phyloP scores from a whole-genome alignment of 92 coral and sea anemone species.

The Porites evermanni region DNA sequence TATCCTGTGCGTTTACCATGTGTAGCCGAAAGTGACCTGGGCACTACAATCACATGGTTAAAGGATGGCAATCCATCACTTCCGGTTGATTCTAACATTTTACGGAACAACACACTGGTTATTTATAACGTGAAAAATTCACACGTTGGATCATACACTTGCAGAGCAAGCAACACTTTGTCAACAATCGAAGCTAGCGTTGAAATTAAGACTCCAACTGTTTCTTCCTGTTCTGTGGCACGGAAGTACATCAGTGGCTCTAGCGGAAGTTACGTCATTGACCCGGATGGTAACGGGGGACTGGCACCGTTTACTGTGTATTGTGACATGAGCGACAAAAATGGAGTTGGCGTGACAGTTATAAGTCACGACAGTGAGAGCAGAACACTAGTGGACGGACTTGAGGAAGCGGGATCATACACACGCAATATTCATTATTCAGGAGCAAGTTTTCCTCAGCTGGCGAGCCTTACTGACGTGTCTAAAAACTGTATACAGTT shows the following conservation, averaged over 20 bases:
- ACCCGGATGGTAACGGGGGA: slow-evolving; percentile 46
- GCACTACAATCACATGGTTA: slow-evolving; percentile 8
- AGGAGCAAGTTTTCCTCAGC: slow-evolving; percentile 53
- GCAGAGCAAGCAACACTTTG: slow-evolving; percentile 40
- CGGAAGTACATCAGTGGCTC: not conserved
- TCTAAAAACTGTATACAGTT: slow-evolving; percentile 66
- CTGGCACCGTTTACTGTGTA: slow-evolving; percentile 37
- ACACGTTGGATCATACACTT: slow-evolving; percentile 42
- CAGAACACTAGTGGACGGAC: slow-evolving; percentile 36
- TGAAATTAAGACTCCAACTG: not conserved
- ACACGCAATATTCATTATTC: slow-evolving; percentile 25
- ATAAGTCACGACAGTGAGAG: slow-evolving; percentile 54
- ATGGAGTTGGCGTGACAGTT: slow-evolving; percentile 57
- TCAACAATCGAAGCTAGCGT: slow-evolving; percentile 25
- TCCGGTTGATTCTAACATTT: slow-evolving; percentile 1
- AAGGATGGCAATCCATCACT: slow-evolving; percentile 5
- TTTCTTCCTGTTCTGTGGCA: slow-evolving; percentile 20
- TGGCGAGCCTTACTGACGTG: slow-evolving; percentile 33
- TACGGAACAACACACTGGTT: slow-evolving; percentile 39
- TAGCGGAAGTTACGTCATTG: slow-evolving; percentile 37
- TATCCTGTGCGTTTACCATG: not conserved
- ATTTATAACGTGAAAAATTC: not conserved
- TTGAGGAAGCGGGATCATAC: not conserved
- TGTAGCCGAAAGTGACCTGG: slow-evolving; percentile 20
- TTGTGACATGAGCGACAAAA: slow-evolving; percentile 64